Evolutionary conservation across 2,888 invertebrate genomes (phyloP).

Genomic region (Gisinianus flammeolus): DNA sequence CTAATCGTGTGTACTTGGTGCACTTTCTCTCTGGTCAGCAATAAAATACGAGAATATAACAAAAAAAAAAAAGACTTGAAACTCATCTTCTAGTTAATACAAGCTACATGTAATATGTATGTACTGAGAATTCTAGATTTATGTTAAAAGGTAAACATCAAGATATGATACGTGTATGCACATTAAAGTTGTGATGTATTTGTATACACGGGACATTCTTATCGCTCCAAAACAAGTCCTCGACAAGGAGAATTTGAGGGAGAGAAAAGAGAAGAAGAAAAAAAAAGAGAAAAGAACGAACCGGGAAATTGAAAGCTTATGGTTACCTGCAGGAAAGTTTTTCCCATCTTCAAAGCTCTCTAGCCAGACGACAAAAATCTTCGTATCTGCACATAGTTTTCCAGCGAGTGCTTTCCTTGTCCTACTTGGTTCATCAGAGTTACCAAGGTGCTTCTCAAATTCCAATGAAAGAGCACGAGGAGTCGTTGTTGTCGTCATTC

Average conservation of each 20-base stretch:
- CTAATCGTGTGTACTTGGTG: constrained; percentile 4
- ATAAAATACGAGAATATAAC: constrained; percentile 3
- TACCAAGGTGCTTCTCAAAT: constrained; percentile 42
- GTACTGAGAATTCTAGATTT: neutral
- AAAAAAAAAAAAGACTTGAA: neutral
- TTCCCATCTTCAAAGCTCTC: constrained; percentile 93
- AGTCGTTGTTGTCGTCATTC: neutral
- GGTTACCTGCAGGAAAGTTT: constrained; percentile 87
- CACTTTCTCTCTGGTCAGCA: neutral
- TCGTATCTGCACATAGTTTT: constrained; percentile 62
- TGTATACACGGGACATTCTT: neutral
- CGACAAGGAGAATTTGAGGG: constrained; percentile 5
- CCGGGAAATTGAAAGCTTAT: constrained; percentile 60
- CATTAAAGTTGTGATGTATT: neutral
- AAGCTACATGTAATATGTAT: neutral
- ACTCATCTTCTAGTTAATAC: neutral
- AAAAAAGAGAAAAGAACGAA: neutral
- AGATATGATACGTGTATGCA: neutral
- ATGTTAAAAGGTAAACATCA: neutral
- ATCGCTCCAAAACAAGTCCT: neutral
- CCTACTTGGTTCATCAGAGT: constrained; percentile 37
- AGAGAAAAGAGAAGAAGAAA: neutral
- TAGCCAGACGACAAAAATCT: constrained; percentile 92
- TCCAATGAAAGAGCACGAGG: constrained; percentile 30
- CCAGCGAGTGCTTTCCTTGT: constrained; percentile 49